Evolutionary conservation across 2,797 vertebrate genomes (phyloP).

Genomic region (Dryobates pubescens): DNA sequence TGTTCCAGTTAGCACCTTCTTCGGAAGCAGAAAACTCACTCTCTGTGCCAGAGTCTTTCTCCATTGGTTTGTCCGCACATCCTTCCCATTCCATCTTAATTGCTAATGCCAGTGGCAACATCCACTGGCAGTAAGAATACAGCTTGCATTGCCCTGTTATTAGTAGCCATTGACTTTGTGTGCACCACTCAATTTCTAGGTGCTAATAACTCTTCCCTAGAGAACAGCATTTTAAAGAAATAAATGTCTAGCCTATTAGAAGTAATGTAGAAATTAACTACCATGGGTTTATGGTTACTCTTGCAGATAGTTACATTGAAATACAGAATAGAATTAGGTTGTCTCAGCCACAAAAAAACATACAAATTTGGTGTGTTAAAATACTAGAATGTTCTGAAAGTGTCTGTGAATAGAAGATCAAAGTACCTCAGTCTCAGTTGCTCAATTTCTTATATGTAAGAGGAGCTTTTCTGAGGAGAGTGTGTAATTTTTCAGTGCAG

Average conservation of each 20-base stretch:
- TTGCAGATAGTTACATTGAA: conserved; percentile 38
- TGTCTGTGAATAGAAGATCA: background rate
- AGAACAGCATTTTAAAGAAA: conserved; percentile 69
- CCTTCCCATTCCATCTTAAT: conserved; percentile 55
- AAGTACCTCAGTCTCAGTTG: background rate
- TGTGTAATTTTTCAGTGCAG: background rate
- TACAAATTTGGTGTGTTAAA: background rate
- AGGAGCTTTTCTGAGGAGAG: background rate
- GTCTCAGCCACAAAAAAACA: background rate
- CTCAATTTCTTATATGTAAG: background rate
- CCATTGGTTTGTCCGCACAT: conserved; percentile 24
- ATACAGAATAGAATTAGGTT: conserved; percentile 8
- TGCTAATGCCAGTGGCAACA: conserved; percentile 54
- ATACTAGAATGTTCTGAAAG: background rate
- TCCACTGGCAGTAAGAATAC: conserved; percentile 1
- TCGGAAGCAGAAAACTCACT: conserved; percentile 7
- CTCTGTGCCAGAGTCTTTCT: conserved; percentile 38
- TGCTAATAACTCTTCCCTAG: conserved; percentile 72
- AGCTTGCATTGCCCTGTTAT: conserved; percentile 55
- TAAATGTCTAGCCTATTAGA: conserved; percentile 55
- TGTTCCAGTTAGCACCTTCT: conserved; percentile 1
- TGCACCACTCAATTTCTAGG: conserved; percentile 61
- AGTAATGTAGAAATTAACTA: conserved; percentile 53
- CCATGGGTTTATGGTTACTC: conserved; percentile 26
- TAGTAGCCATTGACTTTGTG: conserved; percentile 55